Evolutionary conservation across 2,113 vertebrate species (phyloP), one percentile per base, ranked within the genome.

Genomic region (Indicator indicator): DNA sequence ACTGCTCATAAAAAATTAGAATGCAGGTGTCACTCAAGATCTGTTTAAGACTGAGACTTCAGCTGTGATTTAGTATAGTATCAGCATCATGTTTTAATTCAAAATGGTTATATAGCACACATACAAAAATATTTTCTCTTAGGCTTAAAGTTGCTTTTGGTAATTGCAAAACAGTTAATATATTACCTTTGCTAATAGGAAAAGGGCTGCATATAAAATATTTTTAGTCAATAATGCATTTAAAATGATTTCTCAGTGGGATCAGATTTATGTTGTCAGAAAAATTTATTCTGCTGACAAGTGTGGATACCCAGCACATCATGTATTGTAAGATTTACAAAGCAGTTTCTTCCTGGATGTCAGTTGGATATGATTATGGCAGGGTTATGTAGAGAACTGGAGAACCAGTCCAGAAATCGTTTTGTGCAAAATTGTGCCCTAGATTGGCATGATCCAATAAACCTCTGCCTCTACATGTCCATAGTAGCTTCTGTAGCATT

Each of bases 161-260:
- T 94, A 94, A 94, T 90, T 76, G 90, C 80, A 85, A 94, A 95
- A 64, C 63, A 74, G 76, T 96, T 97, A 97, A 96, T 96, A 87
- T 96, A 96, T 96, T 97, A 94, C 91, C 95, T 96, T 95, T 96
- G 91, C 85, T 97, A 96, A 97, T 94, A 97, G 97, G 93, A 94
- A 93, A 97, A 97, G 96, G 95, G 91, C 94, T 97, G 93, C 96
- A 93, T 97, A 94, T 96, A 97, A 97, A 97, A 97, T 96, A 96
- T 97, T 97, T 98, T 96, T 86, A 95, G 94, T 97, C 94, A 96
- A 95, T 96, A 96, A 97, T 97, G 94, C 95, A 95, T 94, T 97
- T 81, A 82, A 96, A 92, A 88, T 94, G 93, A 70, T 88, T 80
- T 96, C 88, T 91, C 97, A 79, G 95, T 94, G 93, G 96, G 82